Evolutionary conservation across 1,140 invertebrate species (phyloP), one percentile per base, ranked within the genome.

Genomic region (Leptinotarsa texana): DNA sequence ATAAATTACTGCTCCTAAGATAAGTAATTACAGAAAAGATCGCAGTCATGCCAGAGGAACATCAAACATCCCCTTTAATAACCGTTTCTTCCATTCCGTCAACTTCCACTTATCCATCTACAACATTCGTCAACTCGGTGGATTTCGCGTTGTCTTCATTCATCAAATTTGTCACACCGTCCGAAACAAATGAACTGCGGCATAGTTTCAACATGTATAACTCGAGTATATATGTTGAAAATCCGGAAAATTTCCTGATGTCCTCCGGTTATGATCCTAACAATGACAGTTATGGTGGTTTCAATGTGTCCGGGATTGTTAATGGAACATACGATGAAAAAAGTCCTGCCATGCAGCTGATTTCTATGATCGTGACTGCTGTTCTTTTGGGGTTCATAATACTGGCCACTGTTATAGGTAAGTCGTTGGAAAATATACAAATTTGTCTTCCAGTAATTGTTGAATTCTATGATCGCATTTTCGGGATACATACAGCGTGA

Each of bases 371-470:
- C 63, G 81, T 88, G n/a, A 89, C 85, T 17, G 88, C 88, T 33
- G 80, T 88, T 67, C 81, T 89, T 17, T 85, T 90, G 62, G 88
- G 87, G 74, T 81, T 90, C 70, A 86, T 90, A 74, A 90, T 90
- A 57, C 85, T 90, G 74, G 84, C 87, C 63, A 90, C 89, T 33
- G 85, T 90, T 63, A 85, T 90, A 78, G 89, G 89, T 90, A 77
- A 88, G 88, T 33, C 65, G 6, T 42, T 13, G 1, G n/a, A 17
- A 18, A 17, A 17, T 57, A 57, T 57, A 3, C 6, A 8, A 5
- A 8, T 57, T n/a, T 17, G 5, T 57, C 0, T 57, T n/a, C 17
- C 15, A 57, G 51, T 4, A 5, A 57, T 57, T 57, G 15, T 18
- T 15, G 51, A 57, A 15, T n/a, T n/a, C 3, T 18, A 4, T 57